Evolutionary conservation across 2,797 vertebrate species (phyloP).

Genomic region (Allobates femoralis): DNA sequence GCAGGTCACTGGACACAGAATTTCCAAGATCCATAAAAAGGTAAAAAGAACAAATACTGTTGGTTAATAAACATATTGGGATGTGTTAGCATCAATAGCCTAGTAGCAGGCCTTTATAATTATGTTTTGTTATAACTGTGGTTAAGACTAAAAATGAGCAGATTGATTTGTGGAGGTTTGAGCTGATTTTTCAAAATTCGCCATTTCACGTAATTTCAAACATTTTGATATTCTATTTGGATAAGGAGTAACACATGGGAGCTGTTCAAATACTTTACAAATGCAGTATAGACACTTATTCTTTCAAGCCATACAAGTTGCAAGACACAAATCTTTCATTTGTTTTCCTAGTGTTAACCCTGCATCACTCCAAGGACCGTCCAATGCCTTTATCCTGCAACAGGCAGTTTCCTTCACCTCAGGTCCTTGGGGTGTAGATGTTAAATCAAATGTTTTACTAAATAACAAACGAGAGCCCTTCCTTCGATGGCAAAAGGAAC

Average conservation of each 20-base stretch:
- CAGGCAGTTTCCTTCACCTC: constrained; percentile 1
- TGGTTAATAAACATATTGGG: background rate
- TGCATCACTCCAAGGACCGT: background rate
- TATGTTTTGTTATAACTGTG: background rate
- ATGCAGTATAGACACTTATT: background rate
- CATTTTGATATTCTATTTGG: no score
- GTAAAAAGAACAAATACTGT: background rate
- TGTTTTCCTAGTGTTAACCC: background rate
- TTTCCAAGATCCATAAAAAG: background rate
- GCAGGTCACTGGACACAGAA: constrained; percentile 10
- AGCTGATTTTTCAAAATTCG: no score
- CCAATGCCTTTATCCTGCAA: background rate
- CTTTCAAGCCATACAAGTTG: background rate
- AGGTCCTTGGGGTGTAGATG: constrained; percentile 8
- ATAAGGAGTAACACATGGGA: no score
- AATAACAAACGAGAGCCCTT: background rate
- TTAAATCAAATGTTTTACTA: background rate
- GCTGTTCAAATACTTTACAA: no score
- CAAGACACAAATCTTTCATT: background rate
- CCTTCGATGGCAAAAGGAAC: background rate
- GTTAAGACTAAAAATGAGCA: no score
- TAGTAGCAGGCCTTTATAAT: background rate
- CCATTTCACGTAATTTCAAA: no score
- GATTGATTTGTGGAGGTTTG: no score
- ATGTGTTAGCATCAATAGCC: background rate